Evolutionary conservation across 2,797 vertebrate genomes (phyloP), one percentile per base, ranked within the genome.

Genomic region (Hipposideros larvatus): DNA sequence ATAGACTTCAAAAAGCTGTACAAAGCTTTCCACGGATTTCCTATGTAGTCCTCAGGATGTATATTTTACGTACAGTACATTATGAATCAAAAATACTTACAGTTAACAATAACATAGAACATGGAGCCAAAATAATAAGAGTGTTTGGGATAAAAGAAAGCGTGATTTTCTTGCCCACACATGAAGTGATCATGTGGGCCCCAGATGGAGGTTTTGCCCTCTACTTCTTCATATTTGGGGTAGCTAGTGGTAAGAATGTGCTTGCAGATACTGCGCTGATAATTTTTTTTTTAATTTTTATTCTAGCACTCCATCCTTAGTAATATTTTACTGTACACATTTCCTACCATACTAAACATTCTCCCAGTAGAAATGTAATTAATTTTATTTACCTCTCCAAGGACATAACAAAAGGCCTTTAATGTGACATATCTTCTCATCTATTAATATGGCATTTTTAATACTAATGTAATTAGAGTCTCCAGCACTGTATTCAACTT

Each of bases 1-100:
- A 90, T 57, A 97, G 95, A 98, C 97, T 98, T 98, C 98, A 98
- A 98, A 98, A 97, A 41, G 59, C 97, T 96, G 96, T 98, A 96
- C 91, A 84, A 97, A 98, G 97, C 96, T 98, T 98, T 98, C 87
- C 95, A 95, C 96, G 97, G 96, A 98, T 98, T 98, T 98, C 97
- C 96, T 98, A 90, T 97, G 96, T 77, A 28, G 94, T 97, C 97
- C 87, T 97, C 92, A 97, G n/a, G n/a, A 96, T 97, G 96, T 98
- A 97, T 98, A 73, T 96, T 98, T 92, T 98, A 91, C 41, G 71
- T 97, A 92, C 70, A 92, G 68, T 97, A 91, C 87, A 97, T 91
- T 87, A 7, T 26, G 95, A 96, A 96, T 98, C 94, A 97, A 98
- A 97, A 97, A 97, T 98, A 94, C 97, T 98, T 97, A 96, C 93